phyloP scores from a whole-genome alignment of 1,140 invertebrate species.

The Reticulitermes speratus region DNA sequence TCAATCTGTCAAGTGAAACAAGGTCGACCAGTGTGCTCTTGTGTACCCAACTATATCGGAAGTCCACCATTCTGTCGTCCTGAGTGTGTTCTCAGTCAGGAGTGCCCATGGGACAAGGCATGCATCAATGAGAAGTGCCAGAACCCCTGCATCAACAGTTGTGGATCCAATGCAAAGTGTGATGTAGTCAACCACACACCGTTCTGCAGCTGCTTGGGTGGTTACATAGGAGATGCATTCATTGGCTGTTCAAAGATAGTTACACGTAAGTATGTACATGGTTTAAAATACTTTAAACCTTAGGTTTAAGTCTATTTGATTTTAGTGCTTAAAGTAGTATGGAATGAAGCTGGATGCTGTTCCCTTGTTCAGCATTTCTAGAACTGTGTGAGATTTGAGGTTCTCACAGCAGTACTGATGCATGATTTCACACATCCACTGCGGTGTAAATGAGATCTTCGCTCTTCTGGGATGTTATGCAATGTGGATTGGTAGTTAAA shows the following conservation, averaged over 20 bases:
- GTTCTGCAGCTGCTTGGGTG: slow-evolving; percentile 72
- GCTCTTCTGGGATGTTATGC: no score
- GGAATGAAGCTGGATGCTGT: no score
- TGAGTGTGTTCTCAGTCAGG: slow-evolving; percentile 72
- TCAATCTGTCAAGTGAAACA: slow-evolving; percentile 80
- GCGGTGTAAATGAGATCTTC: no score
- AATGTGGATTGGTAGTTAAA: no score
- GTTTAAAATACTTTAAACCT: background rate
- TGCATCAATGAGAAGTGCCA: slow-evolving; percentile 79
- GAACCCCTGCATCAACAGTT: slow-evolving; percentile 71
- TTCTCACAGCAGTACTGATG: no score
- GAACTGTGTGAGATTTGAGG: no score
- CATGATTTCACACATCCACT: no score
- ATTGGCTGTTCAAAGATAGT: slow-evolving; percentile 65
- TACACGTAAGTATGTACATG: slow-evolving; percentile 39
- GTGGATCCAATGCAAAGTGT: slow-evolving; percentile 77
- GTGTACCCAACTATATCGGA: slow-evolving; percentile 70
- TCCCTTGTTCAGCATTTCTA: no score
- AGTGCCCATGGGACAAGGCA: slow-evolving; percentile 70
- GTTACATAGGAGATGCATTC: slow-evolving; percentile 79
- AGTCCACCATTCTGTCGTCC: slow-evolving; percentile 71
- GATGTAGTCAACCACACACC: slow-evolving; percentile 78
- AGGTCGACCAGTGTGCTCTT: slow-evolving; percentile 74
- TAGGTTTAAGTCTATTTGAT: background rate
- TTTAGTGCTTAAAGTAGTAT: no score